These are phyloP conservation scores for Aphidius colemani DNA, from an alignment of 2,888 invertebrate genomes.

Conservation along the genomic window DNA sequence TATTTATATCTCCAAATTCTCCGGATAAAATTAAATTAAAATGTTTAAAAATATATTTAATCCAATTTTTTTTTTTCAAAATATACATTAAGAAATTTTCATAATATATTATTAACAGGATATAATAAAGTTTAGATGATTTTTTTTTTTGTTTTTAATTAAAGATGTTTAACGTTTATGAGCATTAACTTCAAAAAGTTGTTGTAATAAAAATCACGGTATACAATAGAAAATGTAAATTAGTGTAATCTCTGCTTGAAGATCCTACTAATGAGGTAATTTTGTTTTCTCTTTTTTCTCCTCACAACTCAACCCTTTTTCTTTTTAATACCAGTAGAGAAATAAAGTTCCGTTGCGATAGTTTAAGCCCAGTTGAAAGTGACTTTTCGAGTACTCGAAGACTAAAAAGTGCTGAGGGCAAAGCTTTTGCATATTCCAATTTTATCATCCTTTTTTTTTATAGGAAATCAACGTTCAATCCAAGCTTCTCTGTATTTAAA, in stretches of 20 bases:
- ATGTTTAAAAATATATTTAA: too few relatives aligned
- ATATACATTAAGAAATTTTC: too few relatives aligned
- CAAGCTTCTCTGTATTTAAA: too few relatives aligned
- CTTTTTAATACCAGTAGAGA: conserved; percentile 27
- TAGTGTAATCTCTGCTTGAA: conserved; percentile 29
- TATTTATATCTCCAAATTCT: too few relatives aligned
- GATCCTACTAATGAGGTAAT: conserved; percentile 34
- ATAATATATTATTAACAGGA: too few relatives aligned
- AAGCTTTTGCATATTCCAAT: background rate
- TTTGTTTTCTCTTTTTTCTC: conserved; percentile 24
- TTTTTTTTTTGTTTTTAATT: background rate
- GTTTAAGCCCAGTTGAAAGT: conserved; percentile 36
- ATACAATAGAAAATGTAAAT: conserved; percentile 5
- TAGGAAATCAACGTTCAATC: too few relatives aligned
- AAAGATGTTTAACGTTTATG: background rate
- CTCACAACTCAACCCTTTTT: conserved; percentile 13
- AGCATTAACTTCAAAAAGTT: background rate
- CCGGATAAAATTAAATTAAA: too few relatives aligned
- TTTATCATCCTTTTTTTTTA: conserved; percentile 4
- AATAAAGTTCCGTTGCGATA: conserved; percentile 31
- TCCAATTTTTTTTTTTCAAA: too few relatives aligned
- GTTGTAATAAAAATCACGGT: background rate
- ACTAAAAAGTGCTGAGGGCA: conserved; percentile 13
- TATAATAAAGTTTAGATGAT: background rate
- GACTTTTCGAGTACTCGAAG: conserved; percentile 34